These are phyloP conservation scores for Phoebastria nigripes DNA, from an alignment of 2,797 vertebrate genomes.

Conservation along the genomic window DNA sequence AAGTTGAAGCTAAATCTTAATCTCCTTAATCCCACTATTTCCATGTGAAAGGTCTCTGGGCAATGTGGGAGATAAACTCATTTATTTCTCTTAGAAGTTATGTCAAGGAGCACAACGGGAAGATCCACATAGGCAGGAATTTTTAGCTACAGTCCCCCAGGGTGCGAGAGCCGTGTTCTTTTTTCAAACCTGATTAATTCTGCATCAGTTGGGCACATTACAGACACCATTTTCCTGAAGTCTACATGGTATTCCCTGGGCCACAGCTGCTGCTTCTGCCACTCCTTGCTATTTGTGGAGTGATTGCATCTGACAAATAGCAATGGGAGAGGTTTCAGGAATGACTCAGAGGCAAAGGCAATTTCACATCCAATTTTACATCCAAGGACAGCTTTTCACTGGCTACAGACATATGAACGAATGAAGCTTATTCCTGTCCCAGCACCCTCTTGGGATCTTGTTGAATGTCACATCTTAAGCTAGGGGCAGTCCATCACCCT, in stretches of 20 bases:
- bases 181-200: conserved; percentile 66
- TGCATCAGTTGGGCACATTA: conserved; percentile 52
- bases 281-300: conserved; percentile 39
- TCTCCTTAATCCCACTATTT: conserved; percentile 61
- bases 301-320: conserved; percentile 49
- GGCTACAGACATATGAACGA: conserved; percentile 9
- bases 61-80: conserved; percentile 53
- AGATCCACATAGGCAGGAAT: conserved; percentile 26
- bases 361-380: conserved; percentile 43
- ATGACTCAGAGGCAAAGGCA: conserved; percentile 53
- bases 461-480: background rate
- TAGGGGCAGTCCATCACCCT: background rate
- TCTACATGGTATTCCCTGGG: conserved; percentile 43
- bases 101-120: conserved; percentile 25
- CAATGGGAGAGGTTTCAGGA: conserved; percentile 41
- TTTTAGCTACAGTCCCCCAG: conserved; percentile 59
- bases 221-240: conserved; percentile 46
- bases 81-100: conserved; percentile 57
- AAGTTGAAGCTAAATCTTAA: conserved; percentile 58
- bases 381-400: conserved; percentile 31
- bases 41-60: conserved; percentile 50
- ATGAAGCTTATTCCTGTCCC: background rate
- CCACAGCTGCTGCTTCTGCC: conserved; percentile 51
- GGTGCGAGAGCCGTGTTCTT: background rate
- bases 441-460: background rate